Conservation (phyloP, 2,797 vertebrate genomes). For the Capromys pilorides region DNA sequence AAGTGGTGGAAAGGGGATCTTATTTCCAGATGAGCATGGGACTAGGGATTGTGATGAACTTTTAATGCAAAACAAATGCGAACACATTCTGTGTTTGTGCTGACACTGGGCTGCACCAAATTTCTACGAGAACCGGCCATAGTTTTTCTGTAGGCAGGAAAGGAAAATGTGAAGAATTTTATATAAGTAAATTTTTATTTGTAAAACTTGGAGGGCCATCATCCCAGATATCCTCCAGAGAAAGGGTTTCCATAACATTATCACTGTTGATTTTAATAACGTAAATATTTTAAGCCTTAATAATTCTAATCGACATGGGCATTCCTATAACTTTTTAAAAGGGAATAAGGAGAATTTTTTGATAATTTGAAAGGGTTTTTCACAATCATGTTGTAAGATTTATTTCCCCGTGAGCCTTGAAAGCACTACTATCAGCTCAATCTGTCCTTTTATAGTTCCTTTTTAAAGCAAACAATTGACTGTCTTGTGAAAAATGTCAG, state of each 20-base stretch:
- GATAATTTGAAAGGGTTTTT: neutral
- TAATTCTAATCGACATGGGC: neutral
- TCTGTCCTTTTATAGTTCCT: neutral
- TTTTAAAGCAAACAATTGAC: constrained; percentile 25
- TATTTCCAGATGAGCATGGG: constrained; percentile 46
- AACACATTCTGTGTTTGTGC: neutral
- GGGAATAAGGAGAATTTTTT: constrained; percentile 28
- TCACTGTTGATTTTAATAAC: constrained; percentile 23
- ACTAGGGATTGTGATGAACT: constrained; percentile 31
- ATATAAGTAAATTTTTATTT: constrained; percentile 46
- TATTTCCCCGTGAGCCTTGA: neutral
- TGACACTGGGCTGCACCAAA: neutral
- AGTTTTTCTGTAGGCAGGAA: neutral
- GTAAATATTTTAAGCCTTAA: constrained; percentile 8
- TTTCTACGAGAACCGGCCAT: constrained; percentile 31
- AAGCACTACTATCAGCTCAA: neutral
- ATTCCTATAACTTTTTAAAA: neutral
- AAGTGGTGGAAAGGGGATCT: constrained; percentile 33
- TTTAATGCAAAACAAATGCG: constrained; percentile 57
- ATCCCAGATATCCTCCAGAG: neutral
- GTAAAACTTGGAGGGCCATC: neutral
- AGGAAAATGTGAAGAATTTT: constrained; percentile 45
- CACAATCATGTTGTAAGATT: constrained; percentile 25
- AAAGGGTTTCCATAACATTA: neutral
- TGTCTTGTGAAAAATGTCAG: constrained; percentile 6